phyloP scores from a whole-genome alignment of 2,113 vertebrate species.

The Tauraco erythrolophus region DNA sequence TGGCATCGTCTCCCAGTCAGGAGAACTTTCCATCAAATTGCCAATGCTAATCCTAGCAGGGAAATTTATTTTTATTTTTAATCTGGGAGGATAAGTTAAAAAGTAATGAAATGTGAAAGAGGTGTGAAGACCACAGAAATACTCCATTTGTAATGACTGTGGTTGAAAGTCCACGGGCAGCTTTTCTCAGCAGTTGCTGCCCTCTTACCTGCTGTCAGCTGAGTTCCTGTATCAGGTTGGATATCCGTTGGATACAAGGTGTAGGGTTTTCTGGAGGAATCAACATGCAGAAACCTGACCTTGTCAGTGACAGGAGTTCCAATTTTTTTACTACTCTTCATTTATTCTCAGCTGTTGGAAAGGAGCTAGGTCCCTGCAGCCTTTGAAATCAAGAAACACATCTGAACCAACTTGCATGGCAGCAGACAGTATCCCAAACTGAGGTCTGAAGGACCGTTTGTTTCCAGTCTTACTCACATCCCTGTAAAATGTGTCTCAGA shows the following conservation, averaged over 20 bases:
- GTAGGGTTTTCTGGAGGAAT: background rate
- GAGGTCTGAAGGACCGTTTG: background rate
- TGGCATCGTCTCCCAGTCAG: background rate
- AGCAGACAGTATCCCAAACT: background rate
- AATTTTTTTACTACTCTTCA: background rate
- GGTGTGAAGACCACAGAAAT: background rate
- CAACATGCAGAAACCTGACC: background rate
- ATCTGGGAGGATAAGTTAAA: background rate
- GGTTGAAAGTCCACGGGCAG: background rate
- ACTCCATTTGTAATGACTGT: background rate
- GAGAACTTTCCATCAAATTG: background rate
- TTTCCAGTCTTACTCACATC: background rate
- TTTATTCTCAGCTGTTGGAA: background rate
- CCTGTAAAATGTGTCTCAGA: background rate
- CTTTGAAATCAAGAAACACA: background rate
- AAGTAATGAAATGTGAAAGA: background rate
- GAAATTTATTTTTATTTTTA: background rate
- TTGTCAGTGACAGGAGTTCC: background rate
- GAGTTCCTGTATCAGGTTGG: accelerated
- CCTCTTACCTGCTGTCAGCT: background rate
- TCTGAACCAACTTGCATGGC: background rate
- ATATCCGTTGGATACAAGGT: accelerated
- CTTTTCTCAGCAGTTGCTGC: background rate
- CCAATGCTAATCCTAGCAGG: background rate
- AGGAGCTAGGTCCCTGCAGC: background rate